A percentile compares a stretch with the other conserved stretches of the same genome.
These are phyloP conservation scores for Horisme vitalbata DNA, from an alignment of 2,888 invertebrate genomes.

Conservation along the genomic window DNA sequence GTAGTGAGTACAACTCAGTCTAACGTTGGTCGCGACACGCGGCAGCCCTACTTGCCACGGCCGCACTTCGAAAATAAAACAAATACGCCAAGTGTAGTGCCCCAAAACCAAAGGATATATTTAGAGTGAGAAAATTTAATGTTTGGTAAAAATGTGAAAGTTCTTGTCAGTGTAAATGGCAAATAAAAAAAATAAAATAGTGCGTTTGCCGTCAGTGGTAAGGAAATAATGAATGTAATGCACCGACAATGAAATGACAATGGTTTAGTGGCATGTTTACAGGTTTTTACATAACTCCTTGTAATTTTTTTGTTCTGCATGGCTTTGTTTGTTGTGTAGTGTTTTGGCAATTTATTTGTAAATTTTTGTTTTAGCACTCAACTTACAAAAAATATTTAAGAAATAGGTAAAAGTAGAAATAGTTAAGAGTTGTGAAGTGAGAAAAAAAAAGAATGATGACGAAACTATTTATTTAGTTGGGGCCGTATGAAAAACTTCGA, in stretches of 20 bases:
- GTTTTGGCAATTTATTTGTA: not conserved
- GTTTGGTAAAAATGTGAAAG: constrained; percentile 19
- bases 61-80: constrained; percentile 40
- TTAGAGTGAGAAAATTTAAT: not conserved
- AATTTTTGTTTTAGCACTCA: too few relatives aligned
- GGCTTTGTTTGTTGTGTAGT: constrained; percentile 45
- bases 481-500: too few relatives aligned
- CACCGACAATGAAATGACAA: constrained; percentile 54
- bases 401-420: too few relatives aligned
- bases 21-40: constrained; percentile 54
- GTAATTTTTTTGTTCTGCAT: constrained; percentile 51
- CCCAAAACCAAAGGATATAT: constrained; percentile 7
- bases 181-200: constrained; percentile 76
- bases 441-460: too few relatives aligned
- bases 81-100: constrained; percentile 41
- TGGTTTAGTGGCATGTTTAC: constrained; percentile 72
- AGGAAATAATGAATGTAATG: constrained; percentile 59
- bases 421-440: too few relatives aligned
- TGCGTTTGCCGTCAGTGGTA: constrained; percentile 80
- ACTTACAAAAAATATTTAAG: too few relatives aligned
- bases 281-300: constrained; percentile 72
- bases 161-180: constrained; percentile 54
- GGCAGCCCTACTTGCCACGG: constrained; percentile 39
- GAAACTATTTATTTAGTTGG: too few relatives aligned
- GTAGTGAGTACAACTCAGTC: constrained; percentile 56